These are phyloP conservation scores for Sakesphorus luctuosus DNA, from an alignment of 2,113 vertebrate genomes.

Conservation along the genomic window DNA sequence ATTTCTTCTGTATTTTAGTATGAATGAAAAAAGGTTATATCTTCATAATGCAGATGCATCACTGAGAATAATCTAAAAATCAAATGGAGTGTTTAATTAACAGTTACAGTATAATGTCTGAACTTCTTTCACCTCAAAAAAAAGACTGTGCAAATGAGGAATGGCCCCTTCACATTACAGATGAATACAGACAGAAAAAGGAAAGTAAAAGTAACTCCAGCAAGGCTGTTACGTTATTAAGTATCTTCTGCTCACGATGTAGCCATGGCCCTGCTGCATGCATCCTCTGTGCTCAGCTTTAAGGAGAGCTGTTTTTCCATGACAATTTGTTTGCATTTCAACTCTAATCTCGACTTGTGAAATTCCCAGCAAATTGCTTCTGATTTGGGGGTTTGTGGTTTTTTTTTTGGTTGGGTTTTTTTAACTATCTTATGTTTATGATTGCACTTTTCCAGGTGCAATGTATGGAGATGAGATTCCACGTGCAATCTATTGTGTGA, in stretches of 20 bases:
- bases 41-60: slow-evolving; percentile 36
- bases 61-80: slow-evolving; percentile 54
- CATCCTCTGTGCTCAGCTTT: not conserved
- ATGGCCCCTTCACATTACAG: slow-evolving; percentile 40
- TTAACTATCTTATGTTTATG: slow-evolving; percentile 73
- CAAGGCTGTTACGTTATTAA: not conserved
- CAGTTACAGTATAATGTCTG: slow-evolving; percentile 38
- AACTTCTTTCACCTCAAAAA: slow-evolving; percentile 51
- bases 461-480: slow-evolving; percentile 78
- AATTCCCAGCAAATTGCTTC: slow-evolving; percentile 74
- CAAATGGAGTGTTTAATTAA: slow-evolving; percentile 69
- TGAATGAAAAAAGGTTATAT: slow-evolving; percentile 54
- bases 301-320: slow-evolving; percentile 33
- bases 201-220: not conserved
- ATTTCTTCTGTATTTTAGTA: slow-evolving; percentile 24
- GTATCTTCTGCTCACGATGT: not conserved
- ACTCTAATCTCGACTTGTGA: slow-evolving; percentile 67
- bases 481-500: slow-evolving; percentile 80
- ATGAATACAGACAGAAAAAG: not conserved
- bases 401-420: not conserved
- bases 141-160: slow-evolving; percentile 36
- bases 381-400: not conserved
- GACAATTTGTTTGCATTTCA: slow-evolving; percentile 69
- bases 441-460: slow-evolving; percentile 74
- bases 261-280: not conserved